A percentile compares a stretch with the other conserved stretches of the same genome.
Conservation (phyloP, 2,888 invertebrate genomes). For the Cerastis rubricosa region DNA sequence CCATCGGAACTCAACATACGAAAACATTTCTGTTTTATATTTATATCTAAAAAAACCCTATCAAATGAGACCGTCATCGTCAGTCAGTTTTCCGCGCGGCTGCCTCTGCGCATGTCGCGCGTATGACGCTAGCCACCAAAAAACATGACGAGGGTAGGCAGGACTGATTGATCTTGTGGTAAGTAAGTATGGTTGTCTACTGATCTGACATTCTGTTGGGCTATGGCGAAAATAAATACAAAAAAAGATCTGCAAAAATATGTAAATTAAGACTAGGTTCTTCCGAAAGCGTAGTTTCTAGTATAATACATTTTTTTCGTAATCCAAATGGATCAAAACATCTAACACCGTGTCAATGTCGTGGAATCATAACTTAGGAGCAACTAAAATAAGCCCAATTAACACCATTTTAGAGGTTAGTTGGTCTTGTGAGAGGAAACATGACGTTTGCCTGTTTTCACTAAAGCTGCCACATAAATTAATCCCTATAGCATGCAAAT, state of each 20-base stretch:
- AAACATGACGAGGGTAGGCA: conserved; percentile 70
- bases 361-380: neutral
- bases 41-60: conserved; percentile 34
- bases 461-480: neutral
- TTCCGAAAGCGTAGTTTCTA: neutral
- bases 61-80: conserved; percentile 54
- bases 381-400: neutral
- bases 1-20: conserved; percentile 1
- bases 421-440: neutral
- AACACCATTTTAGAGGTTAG: neutral
- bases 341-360: neutral
- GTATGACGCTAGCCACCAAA: conserved; percentile 52
- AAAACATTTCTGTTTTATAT: conserved; percentile 19
- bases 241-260: no score
- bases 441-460: neutral
- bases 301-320: neutral
- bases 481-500: neutral
- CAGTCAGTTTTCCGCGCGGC: conserved; percentile 69
- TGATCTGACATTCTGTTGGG: conserved; percentile 6
- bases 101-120: conserved; percentile 73
- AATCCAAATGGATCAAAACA: neutral
- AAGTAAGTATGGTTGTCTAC: neutral
- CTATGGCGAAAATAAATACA: neutral
- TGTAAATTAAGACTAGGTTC: no score
- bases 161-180: conserved; percentile 49